Conservation (phyloP, 2,797 vertebrate genomes). For the Graptemys geographica region DNA sequence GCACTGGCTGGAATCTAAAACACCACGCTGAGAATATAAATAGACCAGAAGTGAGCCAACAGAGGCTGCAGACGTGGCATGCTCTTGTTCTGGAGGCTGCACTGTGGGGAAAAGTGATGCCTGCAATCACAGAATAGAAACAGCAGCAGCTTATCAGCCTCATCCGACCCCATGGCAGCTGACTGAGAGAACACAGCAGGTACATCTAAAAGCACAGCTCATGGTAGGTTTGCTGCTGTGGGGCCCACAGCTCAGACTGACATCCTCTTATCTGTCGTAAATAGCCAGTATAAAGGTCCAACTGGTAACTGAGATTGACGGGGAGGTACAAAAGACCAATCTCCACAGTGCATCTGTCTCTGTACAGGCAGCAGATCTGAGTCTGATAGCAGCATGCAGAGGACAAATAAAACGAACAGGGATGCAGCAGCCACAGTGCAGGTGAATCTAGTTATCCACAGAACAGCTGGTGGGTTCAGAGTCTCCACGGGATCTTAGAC, state of each 20-base stretch:
- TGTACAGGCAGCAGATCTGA: not conserved
- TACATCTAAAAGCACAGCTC: not conserved
- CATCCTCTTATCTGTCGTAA: not conserved
- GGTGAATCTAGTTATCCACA: not conserved
- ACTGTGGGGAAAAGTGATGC: not conserved
- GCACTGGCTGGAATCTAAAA: not conserved
- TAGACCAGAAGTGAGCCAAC: not conserved
- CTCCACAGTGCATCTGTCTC: not conserved
- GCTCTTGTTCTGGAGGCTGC: rapidly evolving
- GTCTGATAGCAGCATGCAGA: not conserved
- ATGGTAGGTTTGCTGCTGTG: not conserved
- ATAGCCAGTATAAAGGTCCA: not conserved
- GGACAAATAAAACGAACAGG: not conserved
- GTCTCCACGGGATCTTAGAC: not conserved
- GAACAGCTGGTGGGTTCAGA: slow-evolving; percentile 3
- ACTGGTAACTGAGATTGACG: not conserved
- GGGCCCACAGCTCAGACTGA: not conserved
- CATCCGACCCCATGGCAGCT: rapidly evolving
- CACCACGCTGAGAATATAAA: rapidly evolving
- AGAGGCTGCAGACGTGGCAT: not conserved
- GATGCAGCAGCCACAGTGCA: not conserved
- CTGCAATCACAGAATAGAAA: not conserved
- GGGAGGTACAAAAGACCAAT: not conserved
- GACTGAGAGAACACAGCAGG: not conserved
- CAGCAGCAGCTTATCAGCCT: not conserved